These are phyloP conservation scores for Mongoloraphidia duomilia DNA, from an alignment of 2,888 invertebrate species.

Conservation along the genomic window DNA sequence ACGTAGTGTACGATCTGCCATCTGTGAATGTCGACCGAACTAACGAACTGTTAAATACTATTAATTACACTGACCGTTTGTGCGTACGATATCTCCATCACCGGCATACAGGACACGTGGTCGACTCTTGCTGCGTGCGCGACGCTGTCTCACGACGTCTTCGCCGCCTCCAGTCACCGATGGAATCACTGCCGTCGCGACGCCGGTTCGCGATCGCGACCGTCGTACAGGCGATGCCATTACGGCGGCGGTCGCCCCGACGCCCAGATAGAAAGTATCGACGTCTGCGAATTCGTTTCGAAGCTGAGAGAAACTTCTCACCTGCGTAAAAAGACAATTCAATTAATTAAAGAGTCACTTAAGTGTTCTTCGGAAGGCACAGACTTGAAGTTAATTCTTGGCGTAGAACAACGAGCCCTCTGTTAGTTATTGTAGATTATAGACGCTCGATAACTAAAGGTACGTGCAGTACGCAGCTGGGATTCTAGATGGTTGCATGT, in stretches of 20 bases:
- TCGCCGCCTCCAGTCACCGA: constrained; percentile 35
- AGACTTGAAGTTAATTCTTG: too few relatives aligned
- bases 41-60: too few relatives aligned
- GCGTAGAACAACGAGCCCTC: too few relatives aligned
- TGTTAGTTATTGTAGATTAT: too few relatives aligned
- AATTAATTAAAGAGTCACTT: too few relatives aligned
- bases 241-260: constrained; percentile 25
- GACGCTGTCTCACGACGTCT: constrained; percentile 34
- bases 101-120: constrained; percentile 73
- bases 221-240: constrained; percentile 48
- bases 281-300: constrained; percentile 85
- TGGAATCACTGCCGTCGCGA: constrained; percentile 28
- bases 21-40: too few relatives aligned
- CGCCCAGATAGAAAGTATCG: constrained; percentile 76
- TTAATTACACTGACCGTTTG: constrained; percentile 39
- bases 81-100: constrained; percentile 66
- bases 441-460: too few relatives aligned
- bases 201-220: constrained; percentile 46
- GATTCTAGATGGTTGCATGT: too few relatives aligned
- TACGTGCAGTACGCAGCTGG: too few relatives aligned
- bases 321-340: constrained; percentile 33
- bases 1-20: too few relatives aligned
- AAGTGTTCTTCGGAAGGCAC: too few relatives aligned
- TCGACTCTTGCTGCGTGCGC: constrained; percentile 72
- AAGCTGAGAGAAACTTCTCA: constrained; percentile 84